Evolutionary conservation across 2,113 vertebrate genomes (phyloP).

Genomic region (Theristicus caerulescens): DNA sequence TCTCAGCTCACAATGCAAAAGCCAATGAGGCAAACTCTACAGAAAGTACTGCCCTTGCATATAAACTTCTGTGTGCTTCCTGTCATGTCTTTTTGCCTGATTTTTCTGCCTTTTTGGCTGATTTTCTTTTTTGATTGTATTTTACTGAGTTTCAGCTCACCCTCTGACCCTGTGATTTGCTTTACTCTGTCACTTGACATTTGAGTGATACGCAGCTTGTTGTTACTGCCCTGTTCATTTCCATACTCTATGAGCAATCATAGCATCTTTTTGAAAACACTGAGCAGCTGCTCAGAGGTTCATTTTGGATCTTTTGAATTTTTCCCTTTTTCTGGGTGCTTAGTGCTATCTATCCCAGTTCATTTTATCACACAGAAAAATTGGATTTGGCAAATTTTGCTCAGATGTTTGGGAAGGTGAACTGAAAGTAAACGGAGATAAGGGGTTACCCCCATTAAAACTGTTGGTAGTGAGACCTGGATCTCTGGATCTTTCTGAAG

Average conservation of each 20-base stretch:
- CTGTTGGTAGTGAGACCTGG: neutral
- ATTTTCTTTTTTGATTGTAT: neutral
- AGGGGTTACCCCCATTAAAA: neutral
- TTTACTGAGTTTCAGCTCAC: neutral
- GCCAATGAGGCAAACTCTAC: neutral
- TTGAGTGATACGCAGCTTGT: neutral
- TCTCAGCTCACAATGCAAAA: neutral
- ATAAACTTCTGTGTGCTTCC: neutral
- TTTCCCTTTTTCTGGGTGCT: neutral
- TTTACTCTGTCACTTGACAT: neutral
- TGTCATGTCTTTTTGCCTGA: neutral
- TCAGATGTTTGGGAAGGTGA: neutral
- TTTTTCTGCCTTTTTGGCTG: neutral
- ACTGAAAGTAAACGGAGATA: neutral
- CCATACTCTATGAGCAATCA: neutral
- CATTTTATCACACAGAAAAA: neutral
- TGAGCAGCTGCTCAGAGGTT: slow-evolving; percentile 6
- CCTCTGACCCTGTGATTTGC: neutral
- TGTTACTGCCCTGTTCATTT: neutral
- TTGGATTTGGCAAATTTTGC: neutral
- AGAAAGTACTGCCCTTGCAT: neutral
- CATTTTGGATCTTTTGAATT: neutral
- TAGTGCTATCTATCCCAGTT: neutral
- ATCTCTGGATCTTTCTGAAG: neutral
- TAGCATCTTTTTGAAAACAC: neutral